These are phyloP conservation scores for Willowsia nigromaculata DNA, from an alignment of 2,888 invertebrate species.

Conservation along the genomic window DNA sequence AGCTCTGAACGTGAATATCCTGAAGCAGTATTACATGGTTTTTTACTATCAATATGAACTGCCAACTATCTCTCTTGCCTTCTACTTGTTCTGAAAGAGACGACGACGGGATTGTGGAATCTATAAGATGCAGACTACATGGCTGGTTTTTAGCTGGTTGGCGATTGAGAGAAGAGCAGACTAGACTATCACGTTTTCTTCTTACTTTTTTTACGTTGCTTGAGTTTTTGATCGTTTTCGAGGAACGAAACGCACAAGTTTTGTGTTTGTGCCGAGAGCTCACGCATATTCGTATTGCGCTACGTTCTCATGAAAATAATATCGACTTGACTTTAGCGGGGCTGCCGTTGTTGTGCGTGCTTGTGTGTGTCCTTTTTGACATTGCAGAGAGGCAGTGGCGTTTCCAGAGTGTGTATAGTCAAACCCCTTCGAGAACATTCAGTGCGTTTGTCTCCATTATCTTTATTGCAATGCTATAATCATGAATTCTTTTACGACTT, in stretches of 20 bases:
- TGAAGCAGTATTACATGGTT: slow-evolving; percentile 12
- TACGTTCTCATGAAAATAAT: slow-evolving; percentile 29
- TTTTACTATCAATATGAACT: neutral
- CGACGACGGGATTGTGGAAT: neutral
- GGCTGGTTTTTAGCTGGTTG: neutral
- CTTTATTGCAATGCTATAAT: neutral
- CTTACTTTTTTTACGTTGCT: neutral
- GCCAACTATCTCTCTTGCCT: no score
- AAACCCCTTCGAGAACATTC: neutral
- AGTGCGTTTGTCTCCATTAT: neutral
- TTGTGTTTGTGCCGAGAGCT: slow-evolving; percentile 14
- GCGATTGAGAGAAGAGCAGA: slow-evolving; percentile 8
- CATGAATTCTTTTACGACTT: neutral
- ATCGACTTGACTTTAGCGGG: neutral
- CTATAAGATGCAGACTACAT: neutral
- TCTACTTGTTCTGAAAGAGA: neutral
- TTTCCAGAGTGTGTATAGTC: neutral
- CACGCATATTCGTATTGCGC: slow-evolving; percentile 60
- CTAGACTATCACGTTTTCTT: slow-evolving; percentile 29
- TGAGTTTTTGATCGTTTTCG: neutral
- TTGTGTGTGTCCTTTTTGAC: slow-evolving; percentile 56
- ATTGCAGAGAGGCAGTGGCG: slow-evolving; percentile 60
- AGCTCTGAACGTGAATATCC: slow-evolving; percentile 32
- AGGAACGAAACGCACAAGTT: neutral
- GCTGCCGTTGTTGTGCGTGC: slow-evolving; percentile 6